Evolutionary conservation across 2,797 vertebrate species (phyloP).

Genomic region (Aotus griseimembra): DNA sequence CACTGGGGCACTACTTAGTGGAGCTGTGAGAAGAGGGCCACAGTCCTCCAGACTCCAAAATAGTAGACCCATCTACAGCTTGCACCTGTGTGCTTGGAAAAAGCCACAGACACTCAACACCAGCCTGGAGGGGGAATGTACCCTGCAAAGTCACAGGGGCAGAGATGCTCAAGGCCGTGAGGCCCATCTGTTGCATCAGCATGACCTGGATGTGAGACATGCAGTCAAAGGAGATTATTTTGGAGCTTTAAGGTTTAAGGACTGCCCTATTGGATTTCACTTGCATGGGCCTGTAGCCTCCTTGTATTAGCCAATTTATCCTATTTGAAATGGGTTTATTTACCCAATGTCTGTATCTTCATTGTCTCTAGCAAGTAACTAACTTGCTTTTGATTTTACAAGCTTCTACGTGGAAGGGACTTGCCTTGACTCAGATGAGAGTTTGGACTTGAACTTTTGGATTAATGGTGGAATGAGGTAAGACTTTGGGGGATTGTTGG

Average conservation of each 20-base stretch:
- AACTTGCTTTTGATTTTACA: not conserved
- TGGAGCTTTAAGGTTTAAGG: not conserved
- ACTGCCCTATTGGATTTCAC: not conserved
- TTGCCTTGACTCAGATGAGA: not conserved
- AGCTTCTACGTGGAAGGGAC: not conserved
- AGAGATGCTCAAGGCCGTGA: not conserved
- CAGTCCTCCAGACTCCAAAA: not conserved
- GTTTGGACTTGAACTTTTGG: not conserved
- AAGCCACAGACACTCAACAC: not conserved
- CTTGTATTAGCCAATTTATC: not conserved
- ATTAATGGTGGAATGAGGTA: not conserved
- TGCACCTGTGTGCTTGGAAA: not conserved
- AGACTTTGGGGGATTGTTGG: not conserved
- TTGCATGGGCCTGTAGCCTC: not conserved
- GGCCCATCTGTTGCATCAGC: not conserved
- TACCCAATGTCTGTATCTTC: not conserved
- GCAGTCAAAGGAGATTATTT: not conserved
- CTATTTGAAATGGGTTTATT: not conserved
- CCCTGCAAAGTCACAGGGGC: not conserved
- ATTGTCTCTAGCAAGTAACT: not conserved
- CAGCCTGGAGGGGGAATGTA: not conserved
- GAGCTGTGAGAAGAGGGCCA: not conserved
- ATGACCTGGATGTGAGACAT: not conserved
- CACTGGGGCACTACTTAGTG: not conserved
- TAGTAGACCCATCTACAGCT: not conserved